A percentile compares a stretch with the other conserved stretches of the same genome.
phyloP scores from a whole-genome alignment of 2,888 invertebrate species.

The Dimorphilus gyrociliatus region DNA sequence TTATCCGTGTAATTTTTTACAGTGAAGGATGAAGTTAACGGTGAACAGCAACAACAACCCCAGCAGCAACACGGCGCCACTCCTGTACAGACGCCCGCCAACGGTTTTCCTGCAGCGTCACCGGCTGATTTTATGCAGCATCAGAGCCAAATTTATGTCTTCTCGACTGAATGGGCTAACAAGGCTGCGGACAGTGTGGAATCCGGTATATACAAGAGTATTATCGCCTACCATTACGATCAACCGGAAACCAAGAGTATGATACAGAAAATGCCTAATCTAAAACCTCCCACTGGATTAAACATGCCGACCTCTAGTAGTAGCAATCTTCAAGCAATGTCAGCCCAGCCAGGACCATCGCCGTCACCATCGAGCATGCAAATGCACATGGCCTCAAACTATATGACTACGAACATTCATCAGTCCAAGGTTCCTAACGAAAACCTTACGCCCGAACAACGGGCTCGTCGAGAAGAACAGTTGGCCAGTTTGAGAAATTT shows the following conservation, averaged over 20 bases:
- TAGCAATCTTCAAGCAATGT: too few relatives aligned
- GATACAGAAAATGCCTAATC: constrained; percentile 67
- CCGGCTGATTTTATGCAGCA: constrained; percentile 59
- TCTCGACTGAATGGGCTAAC: constrained; percentile 81
- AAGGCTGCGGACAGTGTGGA: constrained; percentile 82
- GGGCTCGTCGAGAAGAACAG: constrained; percentile 80
- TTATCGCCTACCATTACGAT: constrained; percentile 79
- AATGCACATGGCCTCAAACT: not conserved
- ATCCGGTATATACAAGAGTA: constrained; percentile 71
- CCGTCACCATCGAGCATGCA: constrained; percentile 3
- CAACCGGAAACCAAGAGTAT: constrained; percentile 87
- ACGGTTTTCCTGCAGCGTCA: too few relatives aligned
- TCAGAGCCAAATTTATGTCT: constrained; percentile 94
- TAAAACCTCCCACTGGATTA: too few relatives aligned
- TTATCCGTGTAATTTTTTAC: too few relatives aligned
- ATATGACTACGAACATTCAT: too few relatives aligned
- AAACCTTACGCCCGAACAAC: constrained; percentile 84
- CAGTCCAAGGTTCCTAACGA: constrained; percentile 49
- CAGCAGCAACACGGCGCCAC: too few relatives aligned
- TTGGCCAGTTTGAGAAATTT: constrained; percentile 76
- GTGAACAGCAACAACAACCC: too few relatives aligned
- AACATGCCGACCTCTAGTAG: too few relatives aligned
- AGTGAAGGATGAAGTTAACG: too few relatives aligned
- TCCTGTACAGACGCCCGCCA: too few relatives aligned
- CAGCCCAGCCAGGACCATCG: too few relatives aligned